A percentile compares a stretch with the other conserved stretches of the same genome.
Conservation (phyloP, 2,797 vertebrate species). For the Notolepis coatsorum region DNA sequence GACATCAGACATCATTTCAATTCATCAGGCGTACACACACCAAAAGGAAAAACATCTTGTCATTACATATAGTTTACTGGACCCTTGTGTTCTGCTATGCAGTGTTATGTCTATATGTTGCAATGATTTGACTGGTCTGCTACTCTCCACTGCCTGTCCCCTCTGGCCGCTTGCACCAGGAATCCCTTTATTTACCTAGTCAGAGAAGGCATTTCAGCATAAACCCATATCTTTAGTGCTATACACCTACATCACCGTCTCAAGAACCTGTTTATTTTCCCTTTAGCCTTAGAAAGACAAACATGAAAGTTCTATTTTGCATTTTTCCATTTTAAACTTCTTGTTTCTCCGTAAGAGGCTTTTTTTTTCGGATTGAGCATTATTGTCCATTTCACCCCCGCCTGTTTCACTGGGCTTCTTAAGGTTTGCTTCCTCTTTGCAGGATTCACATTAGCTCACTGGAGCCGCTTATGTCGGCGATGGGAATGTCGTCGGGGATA, state of each 20-base stretch:
- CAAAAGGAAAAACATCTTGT: slow-evolving; percentile 23
- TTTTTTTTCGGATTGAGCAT: slow-evolving; percentile 31
- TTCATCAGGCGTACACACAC: slow-evolving; percentile 24
- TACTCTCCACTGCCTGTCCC: slow-evolving; percentile 9
- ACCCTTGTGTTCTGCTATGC: slow-evolving; percentile 33
- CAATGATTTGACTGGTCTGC: slow-evolving; percentile 44
- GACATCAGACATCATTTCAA: slow-evolving; percentile 19
- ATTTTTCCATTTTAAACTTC: neutral
- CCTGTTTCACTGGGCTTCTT: neutral
- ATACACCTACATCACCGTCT: slow-evolving; percentile 18
- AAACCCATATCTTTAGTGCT: slow-evolving; percentile 10
- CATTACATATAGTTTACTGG: slow-evolving; percentile 18
- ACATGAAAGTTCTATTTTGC: slow-evolving; percentile 4
- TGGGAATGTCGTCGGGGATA: slow-evolving; percentile 42
- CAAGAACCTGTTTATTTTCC: slow-evolving; percentile 24
- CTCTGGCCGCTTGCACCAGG: slow-evolving; percentile 37
- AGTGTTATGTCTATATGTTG: slow-evolving; percentile 30
- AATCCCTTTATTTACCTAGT: slow-evolving; percentile 23
- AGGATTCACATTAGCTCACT: slow-evolving; percentile 62
- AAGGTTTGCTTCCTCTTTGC: slow-evolving; percentile 10
- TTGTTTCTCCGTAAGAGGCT: slow-evolving; percentile 28
- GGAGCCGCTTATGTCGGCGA: slow-evolving; percentile 44
- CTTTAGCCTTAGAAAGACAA: slow-evolving; percentile 19
- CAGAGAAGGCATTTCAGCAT: slow-evolving; percentile 26
- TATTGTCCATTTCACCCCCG: slow-evolving; percentile 28